Evolutionary conservation across 2,888 invertebrate species (phyloP), one percentile per base, ranked within the genome.

Genomic region (Hirtodrosophila confusa): DNA sequence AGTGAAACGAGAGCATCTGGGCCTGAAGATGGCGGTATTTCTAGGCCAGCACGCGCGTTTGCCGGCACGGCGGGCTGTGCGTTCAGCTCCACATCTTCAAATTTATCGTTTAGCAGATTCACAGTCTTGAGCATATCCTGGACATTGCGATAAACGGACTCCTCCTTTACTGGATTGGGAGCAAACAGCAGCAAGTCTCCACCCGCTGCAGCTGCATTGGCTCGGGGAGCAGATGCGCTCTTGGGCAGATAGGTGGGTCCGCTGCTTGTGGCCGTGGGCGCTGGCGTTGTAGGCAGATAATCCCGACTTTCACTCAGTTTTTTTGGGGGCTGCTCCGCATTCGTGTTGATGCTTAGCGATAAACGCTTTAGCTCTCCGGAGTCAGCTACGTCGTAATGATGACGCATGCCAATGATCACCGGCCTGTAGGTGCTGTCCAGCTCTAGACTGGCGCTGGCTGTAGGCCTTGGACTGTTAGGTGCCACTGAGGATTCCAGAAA

Each of bases 1-100:
- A 97, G 89, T 0, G 96, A 95, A 77, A 96, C 95, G 9, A 96
- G 92, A 0, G 96, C 95, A 88, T 95, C 95, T 0, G 96, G 96
- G 0, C 96, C 95, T 0, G 95, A 93, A 0, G 96, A 95, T 11
- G 95, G 94, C 3, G 95, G 95, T 7, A 95, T 93, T 5, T 94
- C 92, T n/a, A 95, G 91, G 3, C 95, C 95, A 35, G 93, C 93
- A 65, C 95, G 92, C 29, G 93, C 17, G 17, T 17, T 17, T 1
- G 17, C 92, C 43, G 92, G 93, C 0, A 69, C 62, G 1, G 86
- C 73, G 2, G 92, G 92, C 45, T 91, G 91, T 69, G 92, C 93
- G 35, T 93, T 93, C 17, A 84, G 55, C 23, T 80, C 86, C 3
- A 86, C 85, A 11, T 92, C 91, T 7, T 92, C 90, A 7, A 92